These are phyloP conservation scores for Rhinoraja longicauda DNA, from an alignment of 2,797 vertebrate genomes.

Conservation along the genomic window DNA sequence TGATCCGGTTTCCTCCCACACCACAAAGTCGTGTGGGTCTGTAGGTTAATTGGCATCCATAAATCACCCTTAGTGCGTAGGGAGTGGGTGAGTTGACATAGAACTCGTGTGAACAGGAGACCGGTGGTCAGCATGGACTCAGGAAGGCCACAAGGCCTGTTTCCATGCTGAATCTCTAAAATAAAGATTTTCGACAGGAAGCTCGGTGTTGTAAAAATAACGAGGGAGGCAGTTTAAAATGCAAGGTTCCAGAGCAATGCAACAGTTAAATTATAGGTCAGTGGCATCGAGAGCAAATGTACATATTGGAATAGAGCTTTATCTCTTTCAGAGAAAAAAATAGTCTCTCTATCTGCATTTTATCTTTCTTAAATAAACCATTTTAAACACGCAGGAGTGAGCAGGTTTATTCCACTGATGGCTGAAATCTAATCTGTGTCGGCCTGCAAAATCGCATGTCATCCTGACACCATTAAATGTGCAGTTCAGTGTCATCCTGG, in stretches of 20 bases:
- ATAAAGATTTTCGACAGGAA: not conserved
- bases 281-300: not conserved
- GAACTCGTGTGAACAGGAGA: no score
- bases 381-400: not conserved
- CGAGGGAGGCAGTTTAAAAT: not conserved
- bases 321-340: not conserved
- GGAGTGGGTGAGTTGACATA: no score
- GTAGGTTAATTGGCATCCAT: no score
- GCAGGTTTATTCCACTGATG: not conserved
- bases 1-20: no score
- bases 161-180: no score
- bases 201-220: not conserved
- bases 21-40: no score
- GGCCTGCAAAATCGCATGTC: not conserved
- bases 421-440: not conserved
- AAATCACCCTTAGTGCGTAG: no score
- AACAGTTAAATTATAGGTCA: slow-evolving; percentile 21
- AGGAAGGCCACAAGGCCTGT: no score
- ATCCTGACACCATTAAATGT: not conserved
- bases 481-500: not conserved
- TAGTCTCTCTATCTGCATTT: not conserved
- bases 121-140: no score
- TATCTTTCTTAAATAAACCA: not conserved
- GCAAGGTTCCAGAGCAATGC: not conserved
- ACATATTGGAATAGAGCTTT: not conserved